phyloP scores from a whole-genome alignment of 1,140 invertebrate genomes.

The Drosophila parvula region DNA sequence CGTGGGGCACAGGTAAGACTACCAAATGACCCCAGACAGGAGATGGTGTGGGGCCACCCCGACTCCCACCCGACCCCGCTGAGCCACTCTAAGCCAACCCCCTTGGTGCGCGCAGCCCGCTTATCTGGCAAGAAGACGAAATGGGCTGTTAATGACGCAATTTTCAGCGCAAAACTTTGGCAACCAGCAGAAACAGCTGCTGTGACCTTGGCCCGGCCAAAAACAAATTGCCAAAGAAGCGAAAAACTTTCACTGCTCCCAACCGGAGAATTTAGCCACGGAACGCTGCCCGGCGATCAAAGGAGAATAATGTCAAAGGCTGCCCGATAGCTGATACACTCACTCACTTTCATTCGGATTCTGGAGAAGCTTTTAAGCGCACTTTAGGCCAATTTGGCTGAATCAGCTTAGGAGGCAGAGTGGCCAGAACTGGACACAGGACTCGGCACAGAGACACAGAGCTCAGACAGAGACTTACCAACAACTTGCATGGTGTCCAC shows the following conservation, averaged over 20 bases:
- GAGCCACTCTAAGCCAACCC: neutral
- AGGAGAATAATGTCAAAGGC: constrained; percentile 52
- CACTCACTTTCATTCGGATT: constrained; percentile 14
- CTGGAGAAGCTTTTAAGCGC: constrained; percentile 52
- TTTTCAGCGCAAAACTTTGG: constrained; percentile 65
- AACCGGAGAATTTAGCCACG: constrained; percentile 34
- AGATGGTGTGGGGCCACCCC: neutral
- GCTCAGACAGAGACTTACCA: constrained; percentile 86
- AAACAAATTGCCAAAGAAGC: constrained; percentile 58
- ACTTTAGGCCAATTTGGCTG: constrained; percentile 58
- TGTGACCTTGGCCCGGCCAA: constrained; percentile 45
- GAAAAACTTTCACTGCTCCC: constrained; percentile 48
- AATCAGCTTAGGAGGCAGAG: constrained; percentile 28
- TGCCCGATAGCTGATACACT: constrained; percentile 44
- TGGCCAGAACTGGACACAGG: neutral
- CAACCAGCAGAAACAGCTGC: constrained; percentile 35
- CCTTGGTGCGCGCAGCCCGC: constrained; percentile 20
- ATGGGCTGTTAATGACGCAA: constrained; percentile 80
- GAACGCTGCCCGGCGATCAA: constrained; percentile 23
- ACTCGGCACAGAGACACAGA: neutral
- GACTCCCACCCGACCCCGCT: neutral
- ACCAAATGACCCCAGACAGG: constrained; percentile 54
- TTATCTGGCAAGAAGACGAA: constrained; percentile 57
- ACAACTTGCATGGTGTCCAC: constrained; percentile 89
- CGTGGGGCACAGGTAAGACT: constrained; percentile 57